Base-by-base conservation (phyloP, 23 tunicate species). In the Styela plicata region DNA sequence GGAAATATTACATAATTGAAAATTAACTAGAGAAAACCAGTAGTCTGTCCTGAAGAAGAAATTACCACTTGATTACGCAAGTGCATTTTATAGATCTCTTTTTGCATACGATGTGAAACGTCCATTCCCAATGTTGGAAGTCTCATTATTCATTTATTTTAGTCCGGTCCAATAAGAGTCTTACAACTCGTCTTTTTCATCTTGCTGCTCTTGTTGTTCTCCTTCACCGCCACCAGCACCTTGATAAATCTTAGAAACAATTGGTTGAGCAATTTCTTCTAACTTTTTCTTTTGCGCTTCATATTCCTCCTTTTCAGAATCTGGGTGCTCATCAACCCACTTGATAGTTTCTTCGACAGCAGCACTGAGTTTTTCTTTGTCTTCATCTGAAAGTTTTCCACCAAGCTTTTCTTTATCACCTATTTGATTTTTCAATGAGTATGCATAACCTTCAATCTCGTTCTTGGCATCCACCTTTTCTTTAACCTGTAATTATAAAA, bases 241-340 rank as follows among this genome's bases (percentile, higher is more conserved):
- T 68, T 88, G 97, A 80, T 93, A 93, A 36, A 93, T 77, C 64
- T 93, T 93, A 7, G 92, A 88, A 35, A 93, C 90, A 52, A 93
- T 93, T 0, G 98, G 98, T 73, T 93, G 92, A 25, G 82, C 89
- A 63, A 93, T 80, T 82, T 84, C 98, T 88, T 93, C 98, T 89
- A 93, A 78, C 61, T 88, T 93, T 86, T 93, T 93, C 87, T 93
- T 93, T 63, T 93, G 98, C 33, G 92, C 87, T 76, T 88, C 89
- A 64, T 81, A 88, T 31, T 88, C 92, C 21, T 93, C 98, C 62
- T 93, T 93, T 44, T 88, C 93, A 22, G 97, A 69, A 37, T 91
- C 97, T 52, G 82, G 94, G 66, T 91, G 89, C 63, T 88, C 91
- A 35, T 96, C 99, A 79, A 96, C 74, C 99, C 99, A 96, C 27